Evolutionary conservation across 2,113 vertebrate species (phyloP), one percentile per base, ranked within the genome.

Genomic region (Carlito syrichta): DNA sequence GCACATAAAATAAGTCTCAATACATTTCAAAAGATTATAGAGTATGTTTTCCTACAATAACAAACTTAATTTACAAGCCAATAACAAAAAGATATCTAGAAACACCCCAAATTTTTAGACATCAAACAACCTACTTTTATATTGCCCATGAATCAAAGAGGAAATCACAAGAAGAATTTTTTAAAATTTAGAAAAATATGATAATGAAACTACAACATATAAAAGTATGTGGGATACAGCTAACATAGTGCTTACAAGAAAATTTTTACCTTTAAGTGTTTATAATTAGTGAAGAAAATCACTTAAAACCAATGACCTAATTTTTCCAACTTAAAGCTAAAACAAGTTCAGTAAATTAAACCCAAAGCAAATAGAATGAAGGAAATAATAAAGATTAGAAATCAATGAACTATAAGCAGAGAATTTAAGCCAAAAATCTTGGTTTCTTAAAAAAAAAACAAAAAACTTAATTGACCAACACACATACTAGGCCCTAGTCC

Each of bases 241-340:
- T 62, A 74, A 81, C 96, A 17, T 32, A 32, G 27, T 85, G 45
- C 32, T 52, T 86, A 86, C 27, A 92, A 78, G 20, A 25, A 74
- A 43, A 94, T 25, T 38, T 56, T 68, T 40, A 73, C 35, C 8
- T 23, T 45, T 54, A 78, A 89, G n/a, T 86, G 58, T 63, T 68
- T 56, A 8, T 60, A 94, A 71, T 77, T 88, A 79, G 16, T 68
- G 92, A 94, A 92, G 92, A 94, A 92, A 40, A 52, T 76, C 16
- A 6, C 38, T 96, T 87, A 85, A 85, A 73, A 86, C 84, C 38
- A 77, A 38, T 30, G 3, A 96, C 76, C 12, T n/a, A 23, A 54
- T 86, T 96, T 96, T 97, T 77, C 52, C n/a, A 93, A 19, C 20
- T 82, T 71, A 68, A 74, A 78, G 8, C 45, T 79, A 93, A 12